Conservation (phyloP, 2,113 vertebrate genomes). For the Pycnonotus jocosus region DNA sequence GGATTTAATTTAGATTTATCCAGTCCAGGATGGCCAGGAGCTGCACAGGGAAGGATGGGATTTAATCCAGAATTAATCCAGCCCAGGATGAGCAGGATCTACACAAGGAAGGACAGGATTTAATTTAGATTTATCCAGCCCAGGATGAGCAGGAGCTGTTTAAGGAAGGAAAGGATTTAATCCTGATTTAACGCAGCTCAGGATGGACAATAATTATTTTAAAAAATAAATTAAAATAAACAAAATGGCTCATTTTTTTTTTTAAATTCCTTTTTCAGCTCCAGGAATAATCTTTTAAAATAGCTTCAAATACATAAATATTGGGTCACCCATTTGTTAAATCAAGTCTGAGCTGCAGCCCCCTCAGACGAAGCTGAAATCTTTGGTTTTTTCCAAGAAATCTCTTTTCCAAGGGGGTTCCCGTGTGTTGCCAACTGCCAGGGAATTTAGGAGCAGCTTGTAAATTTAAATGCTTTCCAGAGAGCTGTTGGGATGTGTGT, state of each 20-base stretch:
- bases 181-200: not conserved
- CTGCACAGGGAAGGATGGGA: not conserved
- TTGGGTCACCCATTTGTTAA: not conserved
- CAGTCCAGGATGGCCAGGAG: not conserved
- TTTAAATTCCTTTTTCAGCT: not conserved
- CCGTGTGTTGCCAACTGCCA: conserved; percentile 56
- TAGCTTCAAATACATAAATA: not conserved
- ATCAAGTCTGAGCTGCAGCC: not conserved
- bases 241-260: too few relatives aligned
- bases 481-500: conserved; percentile 59
- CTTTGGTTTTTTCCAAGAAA: conserved; percentile 43
- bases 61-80: not conserved
- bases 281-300: not conserved
- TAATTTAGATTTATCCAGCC: not conserved
- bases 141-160: not conserved
- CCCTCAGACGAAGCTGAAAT: conserved; percentile 19
- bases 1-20: not conserved
- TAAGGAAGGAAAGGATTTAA: not conserved
- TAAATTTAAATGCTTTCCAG: conserved; percentile 69
- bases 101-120: not conserved
- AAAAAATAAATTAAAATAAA: too few relatives aligned
- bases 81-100: not conserved
- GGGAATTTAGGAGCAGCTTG: conserved; percentile 59
- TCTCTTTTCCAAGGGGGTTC: conserved; percentile 53
- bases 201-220: not conserved